Evolutionary conservation across 2,113 vertebrate species (phyloP).

Genomic region (Vombatus ursinus): DNA sequence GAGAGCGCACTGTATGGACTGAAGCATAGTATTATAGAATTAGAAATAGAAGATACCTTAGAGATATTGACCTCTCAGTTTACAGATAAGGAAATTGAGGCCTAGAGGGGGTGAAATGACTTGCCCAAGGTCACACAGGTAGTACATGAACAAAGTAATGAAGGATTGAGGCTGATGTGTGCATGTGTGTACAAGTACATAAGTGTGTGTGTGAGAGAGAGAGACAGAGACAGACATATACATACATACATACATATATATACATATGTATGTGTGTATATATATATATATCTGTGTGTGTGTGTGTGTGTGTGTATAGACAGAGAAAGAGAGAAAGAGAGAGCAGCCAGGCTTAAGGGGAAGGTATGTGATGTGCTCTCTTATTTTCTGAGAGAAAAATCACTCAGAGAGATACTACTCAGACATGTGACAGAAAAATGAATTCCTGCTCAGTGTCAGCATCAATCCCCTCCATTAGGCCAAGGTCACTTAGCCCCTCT

Average conservation of each 20-base stretch:
- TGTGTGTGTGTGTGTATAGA: no score
- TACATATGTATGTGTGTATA: neutral
- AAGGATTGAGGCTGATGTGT: neutral
- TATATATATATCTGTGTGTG: no score
- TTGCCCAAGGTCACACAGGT: neutral
- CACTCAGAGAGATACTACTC: neutral
- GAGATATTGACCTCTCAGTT: no score
- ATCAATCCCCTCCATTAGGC: neutral
- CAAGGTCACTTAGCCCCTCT: neutral
- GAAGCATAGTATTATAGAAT: no score
- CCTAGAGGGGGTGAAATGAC: no score
- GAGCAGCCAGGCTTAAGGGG: neutral
- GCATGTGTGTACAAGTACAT: neutral
- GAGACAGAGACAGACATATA: no score
- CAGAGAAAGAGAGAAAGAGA: neutral
- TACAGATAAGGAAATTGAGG: no score
- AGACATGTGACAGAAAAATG: neutral
- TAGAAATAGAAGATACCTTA: no score
- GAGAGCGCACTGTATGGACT: no score
- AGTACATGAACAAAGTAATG: neutral
- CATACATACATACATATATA: no score
- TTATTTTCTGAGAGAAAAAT: neutral
- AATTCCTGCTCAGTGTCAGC: neutral
- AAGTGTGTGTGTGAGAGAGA: neutral
- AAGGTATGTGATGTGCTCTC: neutral